Conservation (phyloP, 2,113 vertebrate genomes). For the Larimichthys crocea region DNA sequence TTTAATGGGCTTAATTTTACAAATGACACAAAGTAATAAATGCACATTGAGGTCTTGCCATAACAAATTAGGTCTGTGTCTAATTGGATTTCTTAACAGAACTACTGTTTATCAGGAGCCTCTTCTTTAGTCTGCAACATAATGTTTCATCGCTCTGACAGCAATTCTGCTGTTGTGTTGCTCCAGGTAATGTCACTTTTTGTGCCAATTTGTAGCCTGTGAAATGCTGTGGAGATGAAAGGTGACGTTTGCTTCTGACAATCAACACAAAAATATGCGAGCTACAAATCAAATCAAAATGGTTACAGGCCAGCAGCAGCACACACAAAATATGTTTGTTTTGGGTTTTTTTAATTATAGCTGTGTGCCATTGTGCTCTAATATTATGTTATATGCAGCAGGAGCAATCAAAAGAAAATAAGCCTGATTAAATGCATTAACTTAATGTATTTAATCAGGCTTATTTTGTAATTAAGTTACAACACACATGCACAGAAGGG, state of each 20-base stretch:
- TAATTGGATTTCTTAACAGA: background rate
- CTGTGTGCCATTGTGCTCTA: conserved; percentile 3
- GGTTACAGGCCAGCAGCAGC: background rate
- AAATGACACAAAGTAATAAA: background rate
- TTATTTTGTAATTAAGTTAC: background rate
- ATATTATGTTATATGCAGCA: conserved; percentile 15
- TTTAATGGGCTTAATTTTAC: background rate
- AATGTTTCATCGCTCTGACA: background rate
- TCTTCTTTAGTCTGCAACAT: background rate
- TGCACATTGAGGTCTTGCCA: background rate
- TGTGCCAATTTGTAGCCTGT: conserved; percentile 9
- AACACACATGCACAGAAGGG: background rate
- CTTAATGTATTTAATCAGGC: too few species aligned
- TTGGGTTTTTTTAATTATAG: conserved; percentile 19
- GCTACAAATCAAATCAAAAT: conserved; percentile 4
- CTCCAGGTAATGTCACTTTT: background rate
- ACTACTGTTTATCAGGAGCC: background rate
- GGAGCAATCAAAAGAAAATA: conserved; percentile 26
- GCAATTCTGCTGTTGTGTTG: background rate
- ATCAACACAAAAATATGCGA: conserved; percentile 4
- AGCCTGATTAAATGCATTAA: background rate
- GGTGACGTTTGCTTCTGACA: background rate
- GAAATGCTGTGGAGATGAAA: background rate
- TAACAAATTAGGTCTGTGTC: background rate
- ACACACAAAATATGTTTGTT: conserved; percentile 23